These are phyloP conservation scores for Herpailurus yagouaroundi DNA, from an alignment of 2,113 vertebrate genomes.

Conservation along the genomic window DNA sequence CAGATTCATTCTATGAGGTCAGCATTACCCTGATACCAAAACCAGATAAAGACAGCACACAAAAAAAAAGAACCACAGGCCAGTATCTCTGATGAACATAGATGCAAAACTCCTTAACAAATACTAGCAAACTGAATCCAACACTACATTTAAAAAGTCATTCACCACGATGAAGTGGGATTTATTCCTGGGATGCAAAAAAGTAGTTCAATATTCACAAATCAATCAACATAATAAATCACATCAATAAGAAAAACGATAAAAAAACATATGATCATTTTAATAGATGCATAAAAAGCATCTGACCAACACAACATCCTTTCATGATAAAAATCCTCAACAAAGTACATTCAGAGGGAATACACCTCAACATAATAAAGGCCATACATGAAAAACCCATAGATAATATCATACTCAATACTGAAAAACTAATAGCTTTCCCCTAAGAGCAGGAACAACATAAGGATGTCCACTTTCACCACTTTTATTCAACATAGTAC, in stretches of 20 bases:
- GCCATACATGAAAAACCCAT: background rate
- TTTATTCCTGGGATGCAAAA: background rate
- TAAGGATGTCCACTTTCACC: no score
- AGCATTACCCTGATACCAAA: background rate
- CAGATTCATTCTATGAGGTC: background rate
- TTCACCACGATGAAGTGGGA: background rate
- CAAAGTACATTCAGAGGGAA: background rate
- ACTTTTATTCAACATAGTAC: no score
- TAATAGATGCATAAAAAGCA: background rate
- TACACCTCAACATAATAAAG: background rate
- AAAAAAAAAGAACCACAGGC: background rate
- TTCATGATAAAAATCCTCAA: background rate
- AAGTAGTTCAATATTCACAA: background rate
- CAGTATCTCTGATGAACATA: background rate
- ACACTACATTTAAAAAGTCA: background rate
- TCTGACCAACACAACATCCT: background rate
- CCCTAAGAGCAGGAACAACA: no score
- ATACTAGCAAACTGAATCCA: background rate
- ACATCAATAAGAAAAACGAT: background rate
- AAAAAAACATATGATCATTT: background rate
- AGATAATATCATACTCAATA: no score
- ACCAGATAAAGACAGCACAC: background rate
- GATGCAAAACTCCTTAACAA: background rate
- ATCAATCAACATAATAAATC: background rate
- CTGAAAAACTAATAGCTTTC: no score